A percentile compares a stretch with the other conserved stretches of the same genome.
phyloP scores from a whole-genome alignment of 2,797 vertebrate genomes.

The Enteromius trimaculatus region DNA sequence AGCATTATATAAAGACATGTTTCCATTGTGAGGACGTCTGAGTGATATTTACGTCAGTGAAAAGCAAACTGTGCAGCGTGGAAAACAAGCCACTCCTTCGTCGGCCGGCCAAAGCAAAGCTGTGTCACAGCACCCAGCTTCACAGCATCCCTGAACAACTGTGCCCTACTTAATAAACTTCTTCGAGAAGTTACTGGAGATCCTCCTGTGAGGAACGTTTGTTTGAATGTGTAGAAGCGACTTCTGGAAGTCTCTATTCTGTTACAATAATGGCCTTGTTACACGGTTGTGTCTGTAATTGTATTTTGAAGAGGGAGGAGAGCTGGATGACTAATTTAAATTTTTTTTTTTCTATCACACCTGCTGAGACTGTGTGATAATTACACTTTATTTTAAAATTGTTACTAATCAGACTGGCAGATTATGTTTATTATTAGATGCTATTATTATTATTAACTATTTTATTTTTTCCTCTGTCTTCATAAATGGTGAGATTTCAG shows the following conservation, averaged over 20 bases:
- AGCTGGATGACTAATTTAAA: not conserved
- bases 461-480: constrained; percentile 30
- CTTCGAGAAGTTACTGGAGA: constrained; percentile 11
- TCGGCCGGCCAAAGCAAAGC: constrained; percentile 48
- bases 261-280: constrained; percentile 51
- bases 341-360: constrained; percentile 41
- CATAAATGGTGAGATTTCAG: constrained; percentile 33
- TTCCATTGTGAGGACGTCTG: constrained; percentile 58
- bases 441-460: constrained; percentile 38
- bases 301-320: constrained; percentile 1
- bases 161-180: constrained; percentile 18
- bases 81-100: constrained; percentile 44
- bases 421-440: not conserved
- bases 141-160: constrained; percentile 11
- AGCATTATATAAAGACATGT: constrained; percentile 47
- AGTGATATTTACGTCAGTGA: constrained; percentile 37
- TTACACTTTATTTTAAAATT: constrained; percentile 51
- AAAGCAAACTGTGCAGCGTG: constrained; percentile 31
- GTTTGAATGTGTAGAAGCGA: constrained; percentile 9
- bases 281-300: not conserved
- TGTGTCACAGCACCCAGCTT: not conserved
- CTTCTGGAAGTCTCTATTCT: constrained; percentile 47
- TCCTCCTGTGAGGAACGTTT: not conserved
- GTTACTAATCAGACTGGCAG: constrained; percentile 47
- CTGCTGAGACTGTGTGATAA: constrained; percentile 48